These are phyloP conservation scores for Solenopsis invicta DNA, from an alignment of 1,140 invertebrate species.

Conservation along the genomic window DNA sequence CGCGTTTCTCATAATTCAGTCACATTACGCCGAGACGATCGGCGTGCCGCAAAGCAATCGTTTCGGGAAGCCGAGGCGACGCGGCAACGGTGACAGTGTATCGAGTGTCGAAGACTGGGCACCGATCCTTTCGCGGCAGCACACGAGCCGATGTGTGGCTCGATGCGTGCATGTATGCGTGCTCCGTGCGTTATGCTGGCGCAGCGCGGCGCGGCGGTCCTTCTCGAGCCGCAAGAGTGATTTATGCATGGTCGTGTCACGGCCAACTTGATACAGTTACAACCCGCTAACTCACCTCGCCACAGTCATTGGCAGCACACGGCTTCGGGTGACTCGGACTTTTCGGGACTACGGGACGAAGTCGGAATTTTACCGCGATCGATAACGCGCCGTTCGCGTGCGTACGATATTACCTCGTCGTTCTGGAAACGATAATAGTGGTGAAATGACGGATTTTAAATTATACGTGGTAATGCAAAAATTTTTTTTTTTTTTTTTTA, in stretches of 20 bases:
- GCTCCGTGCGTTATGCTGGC: slow-evolving; percentile 65
- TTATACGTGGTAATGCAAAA: neutral
- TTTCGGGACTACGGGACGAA: slow-evolving; percentile 42
- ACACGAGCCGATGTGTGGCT: neutral
- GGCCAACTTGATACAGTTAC: slow-evolving; percentile 86
- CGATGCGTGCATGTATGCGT: slow-evolving; percentile 37
- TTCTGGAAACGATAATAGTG: slow-evolving; percentile 1
- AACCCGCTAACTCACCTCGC: slow-evolving; percentile 83
- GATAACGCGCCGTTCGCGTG: slow-evolving; percentile 30
- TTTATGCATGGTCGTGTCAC: slow-evolving; percentile 85
- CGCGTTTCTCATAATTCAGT: slow-evolving; percentile 44
- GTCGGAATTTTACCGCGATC: slow-evolving; percentile 52
- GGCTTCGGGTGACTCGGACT: slow-evolving; percentile 58
- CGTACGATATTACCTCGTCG: slow-evolving; percentile 23
- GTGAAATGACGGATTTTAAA: neutral
- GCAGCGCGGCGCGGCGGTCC: slow-evolving; percentile 64
- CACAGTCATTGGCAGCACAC: slow-evolving; percentile 58
- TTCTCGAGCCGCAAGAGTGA: slow-evolving; percentile 79
- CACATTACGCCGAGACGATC: slow-evolving; percentile 27
- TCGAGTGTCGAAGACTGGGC: slow-evolving; percentile 62
- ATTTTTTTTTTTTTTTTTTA: neutral
- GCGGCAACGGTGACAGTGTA: slow-evolving; percentile 43
- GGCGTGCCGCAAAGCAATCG: slow-evolving; percentile 27
- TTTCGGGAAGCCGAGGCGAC: slow-evolving; percentile 20
- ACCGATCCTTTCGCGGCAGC: slow-evolving; percentile 33